These are phyloP conservation scores for Papilio protenor DNA, from an alignment of 2,888 invertebrate genomes.

Conservation along the genomic window DNA sequence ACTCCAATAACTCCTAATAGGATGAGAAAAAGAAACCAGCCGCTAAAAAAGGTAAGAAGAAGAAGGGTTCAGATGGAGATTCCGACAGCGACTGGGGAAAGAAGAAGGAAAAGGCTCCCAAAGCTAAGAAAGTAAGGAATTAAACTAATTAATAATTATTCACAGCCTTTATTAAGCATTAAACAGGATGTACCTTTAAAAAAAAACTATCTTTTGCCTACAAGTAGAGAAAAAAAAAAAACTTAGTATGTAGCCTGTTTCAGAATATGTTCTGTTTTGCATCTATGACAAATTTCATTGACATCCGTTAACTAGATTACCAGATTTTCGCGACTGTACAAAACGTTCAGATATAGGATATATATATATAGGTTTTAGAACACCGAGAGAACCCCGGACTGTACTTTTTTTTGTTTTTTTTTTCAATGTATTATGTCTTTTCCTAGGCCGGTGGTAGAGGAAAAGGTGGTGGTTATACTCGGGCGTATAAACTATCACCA, in stretches of 20 bases:
- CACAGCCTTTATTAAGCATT: slow-evolving; percentile 39
- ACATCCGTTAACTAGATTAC: too few species aligned
- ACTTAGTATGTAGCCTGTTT: too few species aligned
- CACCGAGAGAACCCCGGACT: too few species aligned
- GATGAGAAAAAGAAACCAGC: slow-evolving; percentile 78
- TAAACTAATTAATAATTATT: slow-evolving; percentile 1
- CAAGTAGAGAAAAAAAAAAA: too few species aligned
- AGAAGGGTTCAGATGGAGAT: slow-evolving; percentile 86
- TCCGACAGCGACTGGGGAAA: slow-evolving; percentile 89
- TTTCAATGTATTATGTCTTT: background rate
- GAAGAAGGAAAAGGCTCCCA: slow-evolving; percentile 77
- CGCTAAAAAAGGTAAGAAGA: slow-evolving; percentile 78
- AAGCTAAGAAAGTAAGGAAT: slow-evolving; percentile 67
- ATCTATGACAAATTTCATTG: too few species aligned
- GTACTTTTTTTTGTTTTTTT: background rate
- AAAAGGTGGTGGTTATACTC: slow-evolving; percentile 91
- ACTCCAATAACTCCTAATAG: slow-evolving; percentile 34
- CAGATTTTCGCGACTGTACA: too few species aligned
- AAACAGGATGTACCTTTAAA: too few species aligned
- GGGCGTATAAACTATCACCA: slow-evolving; percentile 92
- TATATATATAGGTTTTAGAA: too few species aligned
- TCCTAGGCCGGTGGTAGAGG: slow-evolving; percentile 70
- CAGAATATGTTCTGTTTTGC: too few species aligned
- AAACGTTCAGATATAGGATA: too few species aligned
- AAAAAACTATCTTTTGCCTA: too few species aligned